A percentile compares a stretch with the other conserved stretches of the same genome.
These are phyloP conservation scores for Labroides dimidiatus DNA, from an alignment of 2,797 vertebrate genomes.

Conservation along the genomic window DNA sequence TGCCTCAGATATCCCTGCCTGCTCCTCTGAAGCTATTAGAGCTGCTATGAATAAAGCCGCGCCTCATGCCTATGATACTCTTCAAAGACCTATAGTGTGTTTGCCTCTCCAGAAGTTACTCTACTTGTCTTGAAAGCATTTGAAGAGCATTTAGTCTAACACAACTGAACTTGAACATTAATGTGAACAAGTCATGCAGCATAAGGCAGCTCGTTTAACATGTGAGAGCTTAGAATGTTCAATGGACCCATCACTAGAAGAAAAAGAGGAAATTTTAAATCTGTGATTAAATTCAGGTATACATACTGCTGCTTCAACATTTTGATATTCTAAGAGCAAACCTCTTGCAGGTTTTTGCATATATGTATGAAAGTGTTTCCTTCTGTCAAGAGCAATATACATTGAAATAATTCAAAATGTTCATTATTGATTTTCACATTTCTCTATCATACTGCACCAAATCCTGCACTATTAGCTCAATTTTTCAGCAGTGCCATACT, in stretches of 20 bases:
- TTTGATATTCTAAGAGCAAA: no score
- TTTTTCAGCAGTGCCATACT: background rate
- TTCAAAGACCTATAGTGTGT: background rate
- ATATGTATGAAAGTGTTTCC: no score
- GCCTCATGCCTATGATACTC: background rate
- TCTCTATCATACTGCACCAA: background rate
- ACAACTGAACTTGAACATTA: constrained; percentile 9
- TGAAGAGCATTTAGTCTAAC: background rate
- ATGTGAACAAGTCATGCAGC: background rate
- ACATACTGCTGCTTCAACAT: background rate
- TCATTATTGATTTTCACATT: background rate
- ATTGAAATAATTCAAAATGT: background rate
- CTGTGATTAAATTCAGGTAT: background rate
- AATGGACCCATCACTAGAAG: constrained; percentile 10
- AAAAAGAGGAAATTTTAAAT: background rate
- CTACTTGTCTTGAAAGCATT: background rate
- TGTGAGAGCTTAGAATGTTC: constrained; percentile 4
- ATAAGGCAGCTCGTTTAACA: constrained; percentile 1
- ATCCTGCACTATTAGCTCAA: background rate
- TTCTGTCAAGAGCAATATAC: background rate
- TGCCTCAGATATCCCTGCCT: constrained; percentile 11
- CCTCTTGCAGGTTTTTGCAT: background rate
- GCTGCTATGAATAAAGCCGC: background rate
- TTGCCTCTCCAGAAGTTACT: constrained; percentile 10
- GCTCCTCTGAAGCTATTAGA: constrained; percentile 32